Evolutionary conservation across 1,140 invertebrate species (phyloP), one percentile per base, ranked within the genome.

Genomic region (Geopemphigus sp.): DNA sequence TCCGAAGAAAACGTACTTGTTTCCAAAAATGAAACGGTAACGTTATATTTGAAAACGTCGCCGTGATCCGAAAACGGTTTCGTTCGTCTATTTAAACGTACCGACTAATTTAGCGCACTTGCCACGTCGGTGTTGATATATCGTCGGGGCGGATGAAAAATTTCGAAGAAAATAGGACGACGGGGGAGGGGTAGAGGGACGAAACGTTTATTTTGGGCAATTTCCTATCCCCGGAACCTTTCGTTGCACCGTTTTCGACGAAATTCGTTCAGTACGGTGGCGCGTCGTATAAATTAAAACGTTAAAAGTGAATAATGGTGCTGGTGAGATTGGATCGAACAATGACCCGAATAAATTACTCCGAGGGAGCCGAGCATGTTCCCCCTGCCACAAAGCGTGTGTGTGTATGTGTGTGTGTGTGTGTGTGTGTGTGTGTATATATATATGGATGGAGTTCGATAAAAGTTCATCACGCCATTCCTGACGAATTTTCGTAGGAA

Each of bases 241-340:
- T 66, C 64, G 47, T 66, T 47, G 32, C 15, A 47, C n/a, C n/a
- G 29, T 66, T 66, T 45, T 47, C n/a, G n/a, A 66, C 14, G 12
- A 66, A 47, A 66, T 66, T 24, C 64, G n/a, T 66, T 72, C 24
- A 14, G 68, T 39, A 39, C 8, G 32, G 32, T 54, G 47, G 4
- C 8, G 8, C 11, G 24, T 15, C 14, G 50, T 72, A 54, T 72
- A 72, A 72, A 72, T 54, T 72, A 72, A 72, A 72, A 72, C 47
- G 47, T 72, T 72, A 72, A 72, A 54, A 72, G 24, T 72, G 47
- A 72, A 72, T 72, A 72, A 72, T 72, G 50, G 47, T 5, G 68
- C 19, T 53, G 1, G 22, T 26, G 47, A 26, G 68, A 72, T 53
- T 72, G 68, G 45, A 72, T 72, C 17, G 68, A 29, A 54, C 24